phyloP scores from a whole-genome alignment of 1,140 invertebrate species.

The Drosophila fuyamai region DNA sequence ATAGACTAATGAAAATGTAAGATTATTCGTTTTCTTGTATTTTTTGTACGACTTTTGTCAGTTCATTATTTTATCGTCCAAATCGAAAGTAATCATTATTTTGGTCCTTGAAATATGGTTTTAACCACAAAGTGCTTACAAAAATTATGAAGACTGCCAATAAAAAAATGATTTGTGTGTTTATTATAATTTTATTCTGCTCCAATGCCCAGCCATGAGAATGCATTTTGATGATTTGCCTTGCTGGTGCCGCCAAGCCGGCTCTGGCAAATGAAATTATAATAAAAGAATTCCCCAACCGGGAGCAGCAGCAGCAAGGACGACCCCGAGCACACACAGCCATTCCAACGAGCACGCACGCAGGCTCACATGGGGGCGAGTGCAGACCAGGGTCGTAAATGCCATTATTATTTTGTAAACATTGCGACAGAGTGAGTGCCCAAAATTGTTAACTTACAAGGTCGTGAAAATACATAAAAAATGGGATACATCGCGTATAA shows the following conservation, averaged over 20 bases:
- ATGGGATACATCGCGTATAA: slow-evolving; percentile 46
- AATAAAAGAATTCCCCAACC: slow-evolving; percentile 63
- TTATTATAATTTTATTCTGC: slow-evolving; percentile 33
- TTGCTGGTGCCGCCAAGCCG: slow-evolving; percentile 15
- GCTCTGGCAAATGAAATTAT: slow-evolving; percentile 66
- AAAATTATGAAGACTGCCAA: no score
- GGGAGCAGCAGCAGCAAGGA: slow-evolving; percentile 42
- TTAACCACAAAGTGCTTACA: no score
- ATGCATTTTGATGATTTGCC: slow-evolving; percentile 64
- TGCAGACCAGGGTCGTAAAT: slow-evolving; percentile 73
- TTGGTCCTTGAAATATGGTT: no score
- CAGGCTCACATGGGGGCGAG: slow-evolving; percentile 20
- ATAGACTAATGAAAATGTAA: no score
- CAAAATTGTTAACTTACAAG: slow-evolving; percentile 80
- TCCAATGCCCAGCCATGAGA: slow-evolving; percentile 16
- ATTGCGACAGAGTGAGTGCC: slow-evolving; percentile 70
- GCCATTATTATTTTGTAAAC: slow-evolving; percentile 81
- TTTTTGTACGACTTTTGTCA: no score
- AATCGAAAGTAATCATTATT: no score
- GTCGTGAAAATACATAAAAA: slow-evolving; percentile 61
- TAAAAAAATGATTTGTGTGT: slow-evolving; percentile 11
- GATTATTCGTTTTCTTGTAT: no score
- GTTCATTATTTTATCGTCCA: no score
- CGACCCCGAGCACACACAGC: slow-evolving; percentile 36
- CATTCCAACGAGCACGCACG: not conserved